Evolutionary conservation across 2,888 invertebrate genomes (phyloP), one percentile per base, ranked within the genome.

Genomic region (Machimus atricapillus): DNA sequence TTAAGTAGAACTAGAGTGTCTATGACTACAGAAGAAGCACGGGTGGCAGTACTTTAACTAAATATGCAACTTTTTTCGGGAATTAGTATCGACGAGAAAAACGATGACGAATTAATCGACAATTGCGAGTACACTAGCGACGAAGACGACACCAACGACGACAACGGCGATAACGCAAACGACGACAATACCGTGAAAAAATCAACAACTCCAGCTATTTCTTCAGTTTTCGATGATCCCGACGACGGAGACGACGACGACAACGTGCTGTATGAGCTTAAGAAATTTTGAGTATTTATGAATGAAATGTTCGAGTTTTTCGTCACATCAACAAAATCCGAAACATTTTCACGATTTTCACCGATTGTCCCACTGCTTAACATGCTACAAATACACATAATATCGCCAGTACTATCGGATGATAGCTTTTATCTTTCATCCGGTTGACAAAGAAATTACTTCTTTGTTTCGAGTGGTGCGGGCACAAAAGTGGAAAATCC

Each of bases 241-340:
- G 52, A 56, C 52, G 12, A 40, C n/a, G 19, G 31, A 16, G n/a
- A 23, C 58, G 12, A 40, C 52, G 19, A 56, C 27, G n/a, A 23
- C 56, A 19, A 82, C 58, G 31, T 66, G 14, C 34, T 34, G 58
- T 34, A 56, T 12, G 27, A 9, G 19, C 27, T 79, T 23, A 46
- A 40, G 14, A 7, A 58, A 43, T 73, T 85, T 85, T 83, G 37
- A 27, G 73, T 82, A 46, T 76, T 83, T 52, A 19, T 82, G 76
- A 76, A 76, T 76, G 40, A 37, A 19, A 23, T 85, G 14, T 73
- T 83, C 37, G n/a, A 46, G 83, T 58, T 83, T 87, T 86, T 87
- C 82, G 87, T 88, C 88, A 88, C 88, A 88, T 87, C 76, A 88
- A 82, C 77, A 88, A 52, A 86, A 88, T 88, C 82, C 88, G 88